Base-by-base conservation (phyloP, 1,140 invertebrate genomes). In the Kradibia gibbosae region DNA sequence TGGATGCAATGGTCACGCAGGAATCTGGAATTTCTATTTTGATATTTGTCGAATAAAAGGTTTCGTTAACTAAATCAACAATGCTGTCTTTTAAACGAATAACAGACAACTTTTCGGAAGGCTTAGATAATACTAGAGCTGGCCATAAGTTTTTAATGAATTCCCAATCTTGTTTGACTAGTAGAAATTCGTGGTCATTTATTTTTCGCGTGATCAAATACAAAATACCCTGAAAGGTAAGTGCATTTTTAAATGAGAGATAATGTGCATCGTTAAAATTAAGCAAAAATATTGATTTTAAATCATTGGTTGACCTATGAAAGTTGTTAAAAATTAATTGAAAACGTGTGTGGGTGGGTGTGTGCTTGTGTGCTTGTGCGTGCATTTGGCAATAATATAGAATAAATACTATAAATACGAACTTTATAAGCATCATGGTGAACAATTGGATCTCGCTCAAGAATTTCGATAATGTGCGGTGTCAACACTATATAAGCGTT, bases 41-140 rank as follows among this genome's bases (percentile, higher is more conserved):
- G 13, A 95, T 94, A 8, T 93, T 92, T 31, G 93, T 92, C 0
- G 93, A 93, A 3, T 92, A 92, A 85, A 94, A 94, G 57, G 91
- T 88, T 57, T 90, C 92, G 42, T 87, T 87, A 3, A 94, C 86
- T 0, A 83, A 87, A 11, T 93, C 92, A 11, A 91, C 86, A 42
- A 95, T 86, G 15, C 84, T 88, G 79, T 96, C 95, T 74, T 97
- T 93, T 50, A 98, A 88, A 80, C 90, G 92, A 62, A 97, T 94
- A 48, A 97, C 94, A 15, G 95, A 96, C 3, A 94, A 93, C 88
- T 97, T 97, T 86, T 97, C 96, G 0, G 95, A 96, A 74, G 96
- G 94, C 82, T 94, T 93, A 2, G 95, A 94, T 83, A 93, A 87
- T 0, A 96, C 91, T 8, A 97, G 83, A 4, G 94, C 94, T 3